A percentile compares a stretch with the other conserved stretches of the same genome.
phyloP scores from a whole-genome alignment of 1,140 invertebrate species.

The Drosophila aff. region DNA sequence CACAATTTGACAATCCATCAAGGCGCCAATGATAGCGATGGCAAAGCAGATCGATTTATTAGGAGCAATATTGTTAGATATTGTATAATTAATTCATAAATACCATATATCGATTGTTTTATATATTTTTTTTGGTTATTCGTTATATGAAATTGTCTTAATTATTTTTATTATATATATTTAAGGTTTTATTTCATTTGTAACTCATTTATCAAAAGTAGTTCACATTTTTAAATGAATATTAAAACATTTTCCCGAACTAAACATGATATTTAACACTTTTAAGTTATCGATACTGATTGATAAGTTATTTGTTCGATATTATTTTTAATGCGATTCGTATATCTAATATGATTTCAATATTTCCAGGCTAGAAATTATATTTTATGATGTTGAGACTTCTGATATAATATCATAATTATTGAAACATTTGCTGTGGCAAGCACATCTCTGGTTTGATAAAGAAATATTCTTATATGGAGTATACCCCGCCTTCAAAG shows the following conservation, averaged over 20 bases:
- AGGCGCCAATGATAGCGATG: constrained; percentile 17
- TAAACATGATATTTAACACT: too few relatives aligned
- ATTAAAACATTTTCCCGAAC: too few relatives aligned
- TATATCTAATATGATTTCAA: neutral
- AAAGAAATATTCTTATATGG: neutral
- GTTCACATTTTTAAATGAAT: too few relatives aligned
- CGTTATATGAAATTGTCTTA: too few relatives aligned
- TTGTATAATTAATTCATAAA: neutral
- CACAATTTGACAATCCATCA: constrained; percentile 49
- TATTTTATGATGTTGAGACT: neutral
- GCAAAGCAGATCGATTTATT: neutral
- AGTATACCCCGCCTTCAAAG: neutral
- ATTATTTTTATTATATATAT: neutral
- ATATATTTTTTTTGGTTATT: neutral
- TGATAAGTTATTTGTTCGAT: neutral
- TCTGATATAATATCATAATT: neutral
- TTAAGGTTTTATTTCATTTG: too few relatives aligned
- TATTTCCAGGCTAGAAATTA: neutral
- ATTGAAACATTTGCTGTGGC: neutral
- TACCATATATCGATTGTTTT: neutral
- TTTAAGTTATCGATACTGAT: too few relatives aligned
- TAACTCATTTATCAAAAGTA: too few relatives aligned
- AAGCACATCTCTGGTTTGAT: neutral
- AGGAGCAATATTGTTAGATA: neutral
- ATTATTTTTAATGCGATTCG: neutral